Evolutionary conservation across 2,888 invertebrate species (phyloP).

Genomic region (Ligdia adustata): DNA sequence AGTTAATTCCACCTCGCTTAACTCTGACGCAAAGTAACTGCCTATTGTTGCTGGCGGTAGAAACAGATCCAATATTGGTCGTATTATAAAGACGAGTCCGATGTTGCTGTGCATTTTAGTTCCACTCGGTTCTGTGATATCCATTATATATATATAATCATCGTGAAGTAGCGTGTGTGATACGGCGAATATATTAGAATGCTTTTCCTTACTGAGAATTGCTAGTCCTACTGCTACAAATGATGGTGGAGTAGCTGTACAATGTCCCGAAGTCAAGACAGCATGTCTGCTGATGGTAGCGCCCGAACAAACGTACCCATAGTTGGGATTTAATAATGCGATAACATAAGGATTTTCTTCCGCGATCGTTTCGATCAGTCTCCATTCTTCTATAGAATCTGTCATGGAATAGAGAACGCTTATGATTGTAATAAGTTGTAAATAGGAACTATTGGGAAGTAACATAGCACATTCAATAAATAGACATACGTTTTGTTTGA

Average conservation of each 20-base stretch:
- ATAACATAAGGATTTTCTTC: constrained; percentile 63
- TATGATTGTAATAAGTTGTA: constrained; percentile 33
- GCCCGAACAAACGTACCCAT: constrained; percentile 60
- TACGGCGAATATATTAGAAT: constrained; percentile 42
- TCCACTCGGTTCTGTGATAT: constrained; percentile 42
- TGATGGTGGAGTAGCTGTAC: constrained; percentile 45
- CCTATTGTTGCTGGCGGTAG: constrained; percentile 48
- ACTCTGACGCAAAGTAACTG: constrained; percentile 53
- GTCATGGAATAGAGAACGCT: not conserved
- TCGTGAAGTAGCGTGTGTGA: constrained; percentile 46
- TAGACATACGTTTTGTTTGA: constrained; percentile 8
- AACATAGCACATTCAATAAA: constrained; percentile 51
- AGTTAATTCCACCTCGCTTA: constrained; percentile 46
- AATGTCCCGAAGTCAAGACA: constrained; percentile 64
- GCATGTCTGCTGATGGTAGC: constrained; percentile 51
- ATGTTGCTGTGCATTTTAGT: constrained; percentile 60
- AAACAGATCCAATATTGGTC: constrained; percentile 47
- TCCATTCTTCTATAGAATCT: constrained; percentile 43
- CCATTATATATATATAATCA: constrained; percentile 53
- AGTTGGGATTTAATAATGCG: constrained; percentile 50
- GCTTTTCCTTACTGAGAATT: constrained; percentile 31
- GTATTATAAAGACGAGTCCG: constrained; percentile 54
- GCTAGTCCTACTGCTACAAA: constrained; percentile 56
- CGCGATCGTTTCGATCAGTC: constrained; percentile 53
- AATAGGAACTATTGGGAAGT: constrained; percentile 40